These are phyloP conservation scores for Deilephila elpenor DNA, from an alignment of 2,888 invertebrate species.

Conservation along the genomic window DNA sequence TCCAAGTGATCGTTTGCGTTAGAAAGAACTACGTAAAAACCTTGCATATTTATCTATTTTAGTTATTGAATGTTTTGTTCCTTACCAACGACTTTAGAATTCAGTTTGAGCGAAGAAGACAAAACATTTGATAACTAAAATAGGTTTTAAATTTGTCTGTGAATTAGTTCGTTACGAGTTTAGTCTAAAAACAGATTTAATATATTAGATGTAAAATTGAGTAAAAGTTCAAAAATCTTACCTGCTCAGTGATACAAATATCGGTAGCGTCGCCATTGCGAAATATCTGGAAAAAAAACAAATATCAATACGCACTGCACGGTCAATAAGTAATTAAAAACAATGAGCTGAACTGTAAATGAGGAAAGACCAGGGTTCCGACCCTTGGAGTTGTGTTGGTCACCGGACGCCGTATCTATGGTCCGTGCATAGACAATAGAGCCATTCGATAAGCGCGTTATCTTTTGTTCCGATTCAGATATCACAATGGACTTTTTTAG, in stretches of 20 bases:
- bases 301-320: background rate
- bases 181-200: background rate
- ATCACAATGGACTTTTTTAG: slow-evolving; percentile 62
- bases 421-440: slow-evolving; percentile 64
- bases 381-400: slow-evolving; percentile 6
- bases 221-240: slow-evolving; percentile 43
- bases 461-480: slow-evolving; percentile 66
- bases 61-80: too few species aligned
- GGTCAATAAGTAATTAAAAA: slow-evolving; percentile 1
- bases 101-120: too few species aligned
- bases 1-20: too few species aligned
- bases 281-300: slow-evolving; percentile 45
- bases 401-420: slow-evolving; percentile 62
- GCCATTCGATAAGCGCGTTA: slow-evolving; percentile 66
- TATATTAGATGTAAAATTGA: background rate
- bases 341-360: background rate
- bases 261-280: slow-evolving; percentile 75
- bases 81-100: too few species aligned
- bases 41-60: background rate
- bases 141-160: too few species aligned
- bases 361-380: slow-evolving; percentile 2
- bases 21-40: too few species aligned
- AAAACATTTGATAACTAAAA: too few species aligned
- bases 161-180: background rate
- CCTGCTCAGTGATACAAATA: slow-evolving; percentile 77